Percentiles rank a stretch among this genome's conserved stretches.
Evolutionary conservation across 2,797 vertebrate genomes (phyloP).

Genomic region (Sebastes wilsoni): DNA sequence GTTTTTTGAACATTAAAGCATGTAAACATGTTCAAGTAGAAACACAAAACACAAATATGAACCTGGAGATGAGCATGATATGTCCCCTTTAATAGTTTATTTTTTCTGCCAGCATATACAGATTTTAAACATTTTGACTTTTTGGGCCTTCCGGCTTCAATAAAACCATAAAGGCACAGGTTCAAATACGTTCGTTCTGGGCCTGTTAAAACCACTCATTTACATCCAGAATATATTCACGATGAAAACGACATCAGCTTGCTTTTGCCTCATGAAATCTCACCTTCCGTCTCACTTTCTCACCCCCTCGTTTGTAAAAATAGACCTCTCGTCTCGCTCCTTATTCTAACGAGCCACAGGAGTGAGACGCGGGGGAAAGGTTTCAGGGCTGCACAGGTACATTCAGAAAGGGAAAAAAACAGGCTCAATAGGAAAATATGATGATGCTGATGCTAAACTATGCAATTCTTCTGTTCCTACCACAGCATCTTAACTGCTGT

Average conservation of each 20-base stretch:
- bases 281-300: conserved; percentile 39
- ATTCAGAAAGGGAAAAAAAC: neutral
- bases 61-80: neutral
- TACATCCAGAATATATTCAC: neutral
- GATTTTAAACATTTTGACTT: neutral
- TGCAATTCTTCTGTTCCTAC: conserved; percentile 67
- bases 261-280: conserved; percentile 42
- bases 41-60: neutral
- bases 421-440: conserved; percentile 16
- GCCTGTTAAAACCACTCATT: neutral
- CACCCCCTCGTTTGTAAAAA: conserved; percentile 65
- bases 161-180: neutral
- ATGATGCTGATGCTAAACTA: conserved; percentile 63
- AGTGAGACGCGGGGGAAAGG: conserved; percentile 1
- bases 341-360: conserved; percentile 42
- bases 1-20: neutral
- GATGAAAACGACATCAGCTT: neutral
- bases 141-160: neutral
- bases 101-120: neutral
- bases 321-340: conserved; percentile 58
- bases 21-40: neutral
- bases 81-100: neutral
- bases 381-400: conserved; percentile 37
- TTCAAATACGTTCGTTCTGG: neutral
- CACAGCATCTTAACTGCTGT: conserved; percentile 5